Evolutionary conservation across 2,888 invertebrate genomes (phyloP), one percentile per base, ranked within the genome.

Genomic region (Acrobasis suavella): DNA sequence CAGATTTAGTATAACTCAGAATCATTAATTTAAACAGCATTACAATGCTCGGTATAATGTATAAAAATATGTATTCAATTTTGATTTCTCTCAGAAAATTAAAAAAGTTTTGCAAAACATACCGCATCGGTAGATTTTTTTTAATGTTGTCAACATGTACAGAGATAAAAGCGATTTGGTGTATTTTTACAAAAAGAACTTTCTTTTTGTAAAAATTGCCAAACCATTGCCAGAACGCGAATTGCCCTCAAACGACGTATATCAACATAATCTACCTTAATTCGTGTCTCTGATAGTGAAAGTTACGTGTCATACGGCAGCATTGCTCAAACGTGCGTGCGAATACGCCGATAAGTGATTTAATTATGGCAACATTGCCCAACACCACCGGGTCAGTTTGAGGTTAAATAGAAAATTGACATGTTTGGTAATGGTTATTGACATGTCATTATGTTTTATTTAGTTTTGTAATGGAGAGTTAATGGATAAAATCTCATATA

Each of bases 231-330:
- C 12, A 46, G 46, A 7, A 17, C 38, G 17, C 10, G 5, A 46
- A 6, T 17, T 17, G 42, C 5, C 56, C 56, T 56, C 42, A 14
- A 42, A 42, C 56, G 17, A 12, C 56, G 17, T 56, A 46, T 56
- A 56, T 56, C 56, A 42, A 12, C 17, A 46, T 56, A 46, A 56
- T 56, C 56, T 42, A 69, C 65, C 65, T 65, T 68, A 67, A 69
- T 66, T 67, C 66, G 67, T 63, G 67, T 56, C 62, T 67, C 64
- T 71, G 70, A 72, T 70, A 74, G 77, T 74, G 78, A 78, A 78
- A 78, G 77, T 73, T 72, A 67, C 68, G 69, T 65, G 60, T 56
- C 60, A 63, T 32, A 32, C 32, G 32, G 62, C 16, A 61, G 68
- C 68, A 66, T 66, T 62, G 16, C 32, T 64, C 67, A 73, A 72